These are phyloP conservation scores for Balaeniceps rex DNA, from an alignment of 2,113 vertebrate species.

Conservation along the genomic window DNA sequence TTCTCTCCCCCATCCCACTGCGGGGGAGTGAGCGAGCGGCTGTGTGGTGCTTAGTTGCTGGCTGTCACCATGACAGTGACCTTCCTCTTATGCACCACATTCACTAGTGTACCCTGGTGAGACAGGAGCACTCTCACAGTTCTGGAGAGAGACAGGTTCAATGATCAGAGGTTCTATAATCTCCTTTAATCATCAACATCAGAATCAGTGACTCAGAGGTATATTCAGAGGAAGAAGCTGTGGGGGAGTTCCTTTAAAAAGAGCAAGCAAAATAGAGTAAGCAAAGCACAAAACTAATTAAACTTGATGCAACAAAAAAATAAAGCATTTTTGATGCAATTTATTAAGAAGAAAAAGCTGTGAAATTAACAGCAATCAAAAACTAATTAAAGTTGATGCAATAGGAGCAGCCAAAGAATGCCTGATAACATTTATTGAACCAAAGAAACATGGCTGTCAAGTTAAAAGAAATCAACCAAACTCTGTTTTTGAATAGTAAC, in stretches of 20 bases:
- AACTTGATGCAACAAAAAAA: constrained; percentile 72
- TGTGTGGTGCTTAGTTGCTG: too few species aligned
- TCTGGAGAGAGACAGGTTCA: background rate
- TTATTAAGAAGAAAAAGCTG: constrained; percentile 79
- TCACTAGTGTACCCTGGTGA: background rate
- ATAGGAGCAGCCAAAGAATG: constrained; percentile 73
- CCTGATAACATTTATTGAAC: constrained; percentile 78
- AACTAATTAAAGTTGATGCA: constrained; percentile 81
- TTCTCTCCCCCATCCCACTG: too few species aligned
- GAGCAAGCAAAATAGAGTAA: constrained; percentile 61
- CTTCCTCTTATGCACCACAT: background rate
- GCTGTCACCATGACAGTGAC: background rate
- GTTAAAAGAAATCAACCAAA: constrained; percentile 70
- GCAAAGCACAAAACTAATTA: constrained; percentile 78
- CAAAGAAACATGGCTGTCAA: constrained; percentile 73
- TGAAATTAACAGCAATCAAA: constrained; percentile 84
- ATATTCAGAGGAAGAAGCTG: constrained; percentile 39
- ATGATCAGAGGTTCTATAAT: background rate
- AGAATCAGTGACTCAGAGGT: constrained; percentile 23
- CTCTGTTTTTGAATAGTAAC: constrained; percentile 63
- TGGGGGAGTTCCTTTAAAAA: constrained; percentile 35
- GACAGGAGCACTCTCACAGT: background rate
- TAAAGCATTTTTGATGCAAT: constrained; percentile 71
- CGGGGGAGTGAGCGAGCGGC: too few species aligned
- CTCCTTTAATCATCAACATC: background rate